A percentile compares a stretch with the other conserved stretches of the same genome.
These are phyloP conservation scores for Drosophila sordidula DNA, from an alignment of 2,888 invertebrate species.

Conservation along the genomic window DNA sequence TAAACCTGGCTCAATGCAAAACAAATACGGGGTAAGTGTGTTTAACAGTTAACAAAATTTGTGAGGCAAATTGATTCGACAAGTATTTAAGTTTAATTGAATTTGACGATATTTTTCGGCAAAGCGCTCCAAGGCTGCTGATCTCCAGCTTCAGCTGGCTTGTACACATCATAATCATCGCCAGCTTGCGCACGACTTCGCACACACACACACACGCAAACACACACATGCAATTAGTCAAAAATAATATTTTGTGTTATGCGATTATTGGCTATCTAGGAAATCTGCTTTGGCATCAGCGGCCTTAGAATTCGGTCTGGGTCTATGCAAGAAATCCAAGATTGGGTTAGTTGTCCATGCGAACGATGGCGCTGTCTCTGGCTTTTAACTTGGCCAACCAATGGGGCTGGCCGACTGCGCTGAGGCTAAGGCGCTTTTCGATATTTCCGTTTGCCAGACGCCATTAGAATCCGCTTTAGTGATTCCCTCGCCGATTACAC, in stretches of 20 bases:
- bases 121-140: slow-evolving; percentile 70
- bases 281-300: slow-evolving; percentile 79
- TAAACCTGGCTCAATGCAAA: slow-evolving; percentile 79
- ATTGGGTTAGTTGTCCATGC: slow-evolving; percentile 40
- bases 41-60: slow-evolving; percentile 40
- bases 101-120: slow-evolving; percentile 72
- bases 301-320: slow-evolving; percentile 63
- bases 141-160: slow-evolving; percentile 39
- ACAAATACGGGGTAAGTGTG: slow-evolving; percentile 62
- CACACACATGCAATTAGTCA: slow-evolving; percentile 68
- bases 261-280: slow-evolving; percentile 70
- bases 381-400: slow-evolving; percentile 28
- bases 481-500: slow-evolving; percentile 70
- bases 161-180: slow-evolving; percentile 66
- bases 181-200: slow-evolving; percentile 55
- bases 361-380: slow-evolving; percentile 5
- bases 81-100: slow-evolving; percentile 79
- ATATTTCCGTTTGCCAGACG: slow-evolving; percentile 73
- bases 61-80: slow-evolving; percentile 72
- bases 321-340: slow-evolving; percentile 57
- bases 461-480: slow-evolving; percentile 74
- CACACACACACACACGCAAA: no score
- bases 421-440: slow-evolving; percentile 62
- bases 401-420: slow-evolving; percentile 8
- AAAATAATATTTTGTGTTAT: slow-evolving; percentile 66